Conservation (phyloP, 2,113 vertebrate species). For the Balaeniceps rex region DNA sequence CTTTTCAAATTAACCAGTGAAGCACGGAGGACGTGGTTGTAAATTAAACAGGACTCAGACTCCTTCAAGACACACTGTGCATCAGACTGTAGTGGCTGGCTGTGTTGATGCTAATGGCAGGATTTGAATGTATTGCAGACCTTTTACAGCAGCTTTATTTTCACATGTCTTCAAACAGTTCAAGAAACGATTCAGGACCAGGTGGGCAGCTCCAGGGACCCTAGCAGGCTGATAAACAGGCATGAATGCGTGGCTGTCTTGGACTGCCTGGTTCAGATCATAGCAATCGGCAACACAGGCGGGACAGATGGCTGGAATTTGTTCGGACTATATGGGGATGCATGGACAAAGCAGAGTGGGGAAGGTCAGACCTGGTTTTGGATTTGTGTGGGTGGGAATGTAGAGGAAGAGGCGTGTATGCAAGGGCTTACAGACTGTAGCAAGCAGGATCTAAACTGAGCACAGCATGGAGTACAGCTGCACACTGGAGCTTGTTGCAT, state of each 20-base stretch:
- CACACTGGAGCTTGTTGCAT: not conserved
- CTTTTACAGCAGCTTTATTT: not conserved
- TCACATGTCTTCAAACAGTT: not conserved
- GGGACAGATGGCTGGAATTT: not conserved
- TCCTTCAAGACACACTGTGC: not conserved
- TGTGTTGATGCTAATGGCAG: not conserved
- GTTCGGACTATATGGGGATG: not conserved
- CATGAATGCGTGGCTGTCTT: not conserved
- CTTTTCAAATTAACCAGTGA: not conserved
- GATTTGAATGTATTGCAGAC: not conserved
- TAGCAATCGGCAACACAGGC: not conserved
- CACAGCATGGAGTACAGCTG: not conserved
- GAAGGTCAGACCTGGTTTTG: not conserved
- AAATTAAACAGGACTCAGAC: not conserved
- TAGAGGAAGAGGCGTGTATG: not conserved
- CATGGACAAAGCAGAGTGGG: not conserved
- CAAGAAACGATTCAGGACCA: not conserved
- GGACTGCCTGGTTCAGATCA: not conserved
- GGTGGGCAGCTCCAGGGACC: not conserved
- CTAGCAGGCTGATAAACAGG: not conserved
- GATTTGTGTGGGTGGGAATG: slow-evolving; percentile 31
- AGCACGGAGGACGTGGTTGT: not conserved
- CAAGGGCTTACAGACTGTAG: not conserved
- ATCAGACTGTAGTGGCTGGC: not conserved
- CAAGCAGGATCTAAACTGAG: slow-evolving; percentile 8